Conservation (phyloP, 2,797 vertebrate species). For the Paedocypris micromegethes region DNA sequence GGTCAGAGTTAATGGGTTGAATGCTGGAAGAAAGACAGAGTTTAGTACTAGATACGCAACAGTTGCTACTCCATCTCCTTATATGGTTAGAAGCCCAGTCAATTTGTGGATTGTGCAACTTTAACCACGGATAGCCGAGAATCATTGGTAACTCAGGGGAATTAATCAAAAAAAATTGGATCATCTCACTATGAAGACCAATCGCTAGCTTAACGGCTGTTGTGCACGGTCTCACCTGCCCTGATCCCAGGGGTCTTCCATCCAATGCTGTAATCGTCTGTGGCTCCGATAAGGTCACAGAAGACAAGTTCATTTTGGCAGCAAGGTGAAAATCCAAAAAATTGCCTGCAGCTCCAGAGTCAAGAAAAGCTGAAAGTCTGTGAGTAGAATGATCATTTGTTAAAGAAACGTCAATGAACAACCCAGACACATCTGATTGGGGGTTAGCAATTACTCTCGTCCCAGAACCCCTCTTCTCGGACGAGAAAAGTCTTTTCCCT, state of each 20-base stretch:
- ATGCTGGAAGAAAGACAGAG: background rate
- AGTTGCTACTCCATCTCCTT: background rate
- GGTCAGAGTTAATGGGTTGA: too few species aligned
- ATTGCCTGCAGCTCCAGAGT: background rate
- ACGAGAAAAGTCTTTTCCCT: conserved; percentile 1
- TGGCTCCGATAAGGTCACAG: too few species aligned
- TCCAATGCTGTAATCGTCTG: background rate
- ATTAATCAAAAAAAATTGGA: background rate
- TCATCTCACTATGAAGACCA: background rate
- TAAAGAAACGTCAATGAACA: background rate
- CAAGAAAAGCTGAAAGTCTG: background rate
- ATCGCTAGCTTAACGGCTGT: background rate
- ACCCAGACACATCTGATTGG: background rate
- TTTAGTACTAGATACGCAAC: background rate
- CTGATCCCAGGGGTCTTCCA: background rate
- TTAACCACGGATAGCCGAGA: background rate
- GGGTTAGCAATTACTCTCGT: background rate
- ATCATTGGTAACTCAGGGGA: background rate
- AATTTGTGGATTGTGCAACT: background rate
- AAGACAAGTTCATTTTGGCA: background rate
- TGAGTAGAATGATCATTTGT: background rate
- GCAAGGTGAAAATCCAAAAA: background rate
- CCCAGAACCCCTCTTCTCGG: background rate
- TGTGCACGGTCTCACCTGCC: background rate
- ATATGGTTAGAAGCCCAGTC: background rate